Evolutionary conservation across 2,797 vertebrate species (phyloP), one percentile per base, ranked within the genome.

Genomic region (Acrocephalus scirpaceus): DNA sequence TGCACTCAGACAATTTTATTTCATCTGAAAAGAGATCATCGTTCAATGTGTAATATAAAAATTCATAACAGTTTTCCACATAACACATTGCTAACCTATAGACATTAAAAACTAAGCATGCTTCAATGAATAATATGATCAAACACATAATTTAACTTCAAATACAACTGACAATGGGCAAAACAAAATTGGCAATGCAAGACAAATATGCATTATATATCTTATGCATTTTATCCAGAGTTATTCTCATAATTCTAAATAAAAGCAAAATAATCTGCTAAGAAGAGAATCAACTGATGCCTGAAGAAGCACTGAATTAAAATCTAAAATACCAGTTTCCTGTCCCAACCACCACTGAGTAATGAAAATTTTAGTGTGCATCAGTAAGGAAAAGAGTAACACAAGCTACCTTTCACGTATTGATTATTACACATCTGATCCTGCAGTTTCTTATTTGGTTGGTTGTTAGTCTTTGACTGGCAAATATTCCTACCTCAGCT

Each of bases 61-160:
- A 93, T 76, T 83, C 90, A 71, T 89, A 92, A 62, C 27, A 30
- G 20, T 70, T 93, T 95, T 83, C 42, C 77, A 54, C 61, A 42
- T 70, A 93, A 80, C 70, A 90, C 51, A 65, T 53, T 86, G 21
- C 44, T 85, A 83, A 81, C 44, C 21, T 27, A 2, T 30, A 94
- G 72, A 86, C 44, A 77, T 88, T 91, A 71, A 88, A 80, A 90
- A 61, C 10, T 66, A 82, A 90, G 86, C 36, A 89, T 65, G 75
- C 53, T 91, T 95, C 95, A 89, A 16, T 86, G 78, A 92, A 88
- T 93, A 89, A 91, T 69, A 83, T 78, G 48, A 93, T 91, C 91
- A 96, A 94, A 95, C 83, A 96, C 15, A 6, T 93, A 93, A 94
- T 96, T 95, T 96, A 93, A 90, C 81, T 96, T 92, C 61, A 91